phyloP scores from a whole-genome alignment of 2,113 vertebrate genomes.

The Mixornis gularis region DNA sequence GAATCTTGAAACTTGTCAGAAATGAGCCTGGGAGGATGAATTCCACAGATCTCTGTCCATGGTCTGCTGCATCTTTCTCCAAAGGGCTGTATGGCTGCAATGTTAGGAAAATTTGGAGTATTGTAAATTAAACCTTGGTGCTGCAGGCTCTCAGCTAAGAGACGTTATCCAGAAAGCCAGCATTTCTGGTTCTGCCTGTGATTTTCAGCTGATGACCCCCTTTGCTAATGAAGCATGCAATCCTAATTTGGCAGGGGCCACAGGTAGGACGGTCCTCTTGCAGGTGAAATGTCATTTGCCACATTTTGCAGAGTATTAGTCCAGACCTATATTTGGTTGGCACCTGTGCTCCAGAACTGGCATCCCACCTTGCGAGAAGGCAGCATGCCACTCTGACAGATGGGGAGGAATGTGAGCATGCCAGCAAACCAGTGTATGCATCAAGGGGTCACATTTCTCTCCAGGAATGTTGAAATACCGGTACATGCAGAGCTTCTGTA shows the following conservation, averaged over 20 bases:
- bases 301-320: conserved; percentile 50
- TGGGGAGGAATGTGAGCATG: conserved; percentile 35
- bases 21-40: not conserved
- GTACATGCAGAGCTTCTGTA: conserved; percentile 52
- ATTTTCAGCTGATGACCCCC: conserved; percentile 45
- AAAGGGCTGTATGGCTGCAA: not conserved
- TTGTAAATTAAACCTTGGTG: not conserved
- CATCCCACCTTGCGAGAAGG: conserved; percentile 49
- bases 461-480: conserved; percentile 57
- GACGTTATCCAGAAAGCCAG: not conserved
- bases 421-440: conserved; percentile 48
- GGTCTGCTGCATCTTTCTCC: not conserved
- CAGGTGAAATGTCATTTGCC: conserved; percentile 53
- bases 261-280: conserved; percentile 1
- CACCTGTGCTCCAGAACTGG: conserved; percentile 39
- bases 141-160: not conserved
- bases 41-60: conserved; percentile 22
- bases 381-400: conserved; percentile 61
- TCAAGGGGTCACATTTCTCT: conserved; percentile 65
- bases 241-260: conserved; percentile 37
- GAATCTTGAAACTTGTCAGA: not conserved
- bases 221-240: conserved; percentile 59
- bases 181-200: conserved; percentile 31
- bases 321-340: conserved; percentile 53
- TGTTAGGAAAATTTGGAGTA: not conserved